Evolutionary conservation across 1,140 invertebrate species (phyloP), one percentile per base, ranked within the genome.

Genomic region (Brachionus angularis): DNA sequence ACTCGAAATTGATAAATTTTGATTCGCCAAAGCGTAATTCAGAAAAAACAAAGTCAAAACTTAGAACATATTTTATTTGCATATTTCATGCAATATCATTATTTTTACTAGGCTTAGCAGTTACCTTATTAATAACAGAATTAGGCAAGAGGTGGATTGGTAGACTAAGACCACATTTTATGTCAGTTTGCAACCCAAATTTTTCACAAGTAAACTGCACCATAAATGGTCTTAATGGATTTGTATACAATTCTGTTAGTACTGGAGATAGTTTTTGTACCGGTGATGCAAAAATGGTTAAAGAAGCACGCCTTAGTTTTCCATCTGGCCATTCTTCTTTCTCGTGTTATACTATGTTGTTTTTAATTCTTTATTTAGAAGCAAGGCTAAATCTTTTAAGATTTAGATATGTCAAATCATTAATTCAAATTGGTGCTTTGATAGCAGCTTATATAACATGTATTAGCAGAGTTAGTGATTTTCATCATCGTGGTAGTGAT

Each of bases 401-500:
- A n/a, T 58, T 58, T 39, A 16, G 53, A 18, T 23, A 58, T 39
- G 10, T 58, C 10, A 58, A 58, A 58, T 33, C 53, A 23, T 23
- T 58, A 18, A 58, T 58, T 58, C 53, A 58, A 33, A 21, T 58
- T 16, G 21, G 36, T 18, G 53, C 53, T 23, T 29, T 58, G 10
- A 58, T 58, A 25, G 53, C 53, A 21, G 53, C 53, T 21, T 58
- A 39, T 36, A 58, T 58, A 21, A 58, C 53, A 23, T 58, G 53
- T 39, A 58, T 93, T 81, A 88, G 89, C 10, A 84, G 91, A 29
- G 85, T 94, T n/a, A 89, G 89, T 1, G 88, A 95, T 83, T 91
- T 93, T 80, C 93, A 93, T 80, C 91, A 95, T 81, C 91, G 94
- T 77, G 93, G 90, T 89, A 91, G 88, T 76, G 87, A 88, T 78